A percentile compares a stretch with the other conserved stretches of the same genome.
These are phyloP conservation scores for Ictalurus punctatus DNA, from an alignment of 2,113 vertebrate genomes.

Conservation along the genomic window DNA sequence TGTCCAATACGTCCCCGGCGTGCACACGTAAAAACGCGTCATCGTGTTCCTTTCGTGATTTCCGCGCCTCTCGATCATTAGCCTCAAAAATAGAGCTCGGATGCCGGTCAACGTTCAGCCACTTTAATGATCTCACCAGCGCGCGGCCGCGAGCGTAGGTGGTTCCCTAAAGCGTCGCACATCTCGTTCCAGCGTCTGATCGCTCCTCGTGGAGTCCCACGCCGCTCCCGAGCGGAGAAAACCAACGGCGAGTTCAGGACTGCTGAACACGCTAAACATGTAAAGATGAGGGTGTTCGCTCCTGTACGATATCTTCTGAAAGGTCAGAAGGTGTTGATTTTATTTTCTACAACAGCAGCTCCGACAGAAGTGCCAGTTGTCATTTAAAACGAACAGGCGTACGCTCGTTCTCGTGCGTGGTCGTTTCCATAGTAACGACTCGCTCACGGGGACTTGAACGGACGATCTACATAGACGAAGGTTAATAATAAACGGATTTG, in stretches of 20 bases:
- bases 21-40: background rate
- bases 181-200: slow-evolving; percentile 26
- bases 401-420: background rate
- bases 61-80: background rate
- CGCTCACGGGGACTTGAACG: background rate
- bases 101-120: slow-evolving; percentile 29
- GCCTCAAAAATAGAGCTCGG: slow-evolving; percentile 28
- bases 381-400: background rate
- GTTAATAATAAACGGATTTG: background rate
- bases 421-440: background rate
- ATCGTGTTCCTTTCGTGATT: background rate
- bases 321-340: background rate
- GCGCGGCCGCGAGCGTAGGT: slow-evolving; percentile 20
- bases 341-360: background rate
- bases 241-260: slow-evolving; percentile 19
- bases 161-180: slow-evolving; percentile 7
- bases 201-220: background rate
- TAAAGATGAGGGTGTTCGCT: background rate
- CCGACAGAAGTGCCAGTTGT: background rate
- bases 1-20: background rate
- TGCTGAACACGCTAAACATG: slow-evolving; percentile 9
- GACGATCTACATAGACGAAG: background rate
- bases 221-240: background rate
- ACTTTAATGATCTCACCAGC: slow-evolving; percentile 51
- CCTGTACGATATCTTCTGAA: background rate